These are phyloP conservation scores for Phrynosoma blainvillii DNA, from an alignment of 2,113 vertebrate species.

Conservation along the genomic window DNA sequence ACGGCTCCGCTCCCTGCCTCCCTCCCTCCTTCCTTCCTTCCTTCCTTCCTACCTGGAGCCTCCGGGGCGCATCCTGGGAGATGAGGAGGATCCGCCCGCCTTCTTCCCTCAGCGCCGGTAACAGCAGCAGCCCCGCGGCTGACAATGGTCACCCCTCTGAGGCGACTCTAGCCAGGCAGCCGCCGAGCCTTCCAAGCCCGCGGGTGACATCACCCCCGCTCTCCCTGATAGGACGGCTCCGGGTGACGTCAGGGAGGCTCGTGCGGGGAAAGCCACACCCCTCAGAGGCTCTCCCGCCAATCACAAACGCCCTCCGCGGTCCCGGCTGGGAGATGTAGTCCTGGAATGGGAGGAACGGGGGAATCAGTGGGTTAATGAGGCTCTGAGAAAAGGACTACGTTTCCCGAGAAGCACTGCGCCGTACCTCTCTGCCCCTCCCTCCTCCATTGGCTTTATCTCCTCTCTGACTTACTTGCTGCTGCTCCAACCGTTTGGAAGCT, in stretches of 20 bases:
- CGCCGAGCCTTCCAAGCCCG: slow-evolving; percentile 63
- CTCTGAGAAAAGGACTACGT: slow-evolving; percentile 41
- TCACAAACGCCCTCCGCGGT: neutral
- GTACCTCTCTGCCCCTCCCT: neutral
- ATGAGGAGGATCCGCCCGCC: too few relatives aligned
- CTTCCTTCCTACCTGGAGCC: neutral
- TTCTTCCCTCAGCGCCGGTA: too few relatives aligned
- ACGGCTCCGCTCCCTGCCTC: neutral
- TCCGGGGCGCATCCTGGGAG: neutral
- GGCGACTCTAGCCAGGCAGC: neutral
- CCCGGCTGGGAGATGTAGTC: slow-evolving; percentile 69
- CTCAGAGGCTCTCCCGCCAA: neutral
- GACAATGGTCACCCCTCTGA: slow-evolving; percentile 19
- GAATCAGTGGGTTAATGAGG: rapidly evolving
- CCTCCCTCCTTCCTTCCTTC: too few relatives aligned
- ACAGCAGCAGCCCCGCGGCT: neutral
- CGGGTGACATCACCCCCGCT: slow-evolving; percentile 82
- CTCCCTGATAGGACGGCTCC: slow-evolving; percentile 59
- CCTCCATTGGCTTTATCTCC: too few relatives aligned
- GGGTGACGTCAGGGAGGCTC: slow-evolving; percentile 62
- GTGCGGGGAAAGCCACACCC: neutral
- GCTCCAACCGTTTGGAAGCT: too few relatives aligned
- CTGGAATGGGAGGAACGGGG: rapidly evolving
- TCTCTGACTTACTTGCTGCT: too few relatives aligned
- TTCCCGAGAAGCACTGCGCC: slow-evolving; percentile 45